Base-by-base conservation (phyloP, 2,797 vertebrate genomes). In the Cuniculus paca region DNA sequence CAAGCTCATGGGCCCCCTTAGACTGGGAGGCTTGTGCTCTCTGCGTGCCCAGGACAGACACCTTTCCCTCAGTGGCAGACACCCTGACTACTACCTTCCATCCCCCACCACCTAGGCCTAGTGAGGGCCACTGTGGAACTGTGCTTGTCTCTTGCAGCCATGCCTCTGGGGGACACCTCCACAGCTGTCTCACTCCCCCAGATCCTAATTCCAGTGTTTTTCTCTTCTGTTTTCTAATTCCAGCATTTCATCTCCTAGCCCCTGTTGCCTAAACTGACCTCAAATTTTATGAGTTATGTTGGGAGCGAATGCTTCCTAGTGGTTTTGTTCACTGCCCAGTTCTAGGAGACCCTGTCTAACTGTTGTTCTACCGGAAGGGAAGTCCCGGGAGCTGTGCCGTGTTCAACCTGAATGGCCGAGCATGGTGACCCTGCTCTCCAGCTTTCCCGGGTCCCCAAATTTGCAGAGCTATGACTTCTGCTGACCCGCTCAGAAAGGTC, bases 321-420 rank as follows among this genome's bases (percentile, higher is more conserved):
- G 4, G 16, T 42, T n/a, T 24, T 34, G 12, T 19, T 82, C 74
- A 28, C 22, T 11, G 1, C 54, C 2, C 2, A 48, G 48, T 34
- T 63, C 74, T 42, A 86, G 42, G 36, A 91, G 17, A n/a, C 0
- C 2, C 10, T 0, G 1, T 65, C 39, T 22, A 45, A 0, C 0
- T 17, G 42, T 4, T 52, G 1, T 61, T 50, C 75, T 48, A 17
- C 72, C 42, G 6, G 7, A 12, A 39, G 1, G 4, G 60, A 63
- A 58, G 48, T 5, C 10, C 31, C 42, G 34, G 22, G 2, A 82
- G n/a, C 34, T 4, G 7, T 9, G 11, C 28, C 42, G 5, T 39
- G 31, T 19, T 70, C 87, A 94, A 24, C 52, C 14, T 68, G 6
- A 0, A 0, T 9, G 8, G 22, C 34, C 19, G 17, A 85, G 48